Evolutionary conservation across 30 jellyfish, hydroid and myxozoan species (phyloP), one percentile per base, ranked within the genome.

Genomic region (Nemopilema nomurai): DNA sequence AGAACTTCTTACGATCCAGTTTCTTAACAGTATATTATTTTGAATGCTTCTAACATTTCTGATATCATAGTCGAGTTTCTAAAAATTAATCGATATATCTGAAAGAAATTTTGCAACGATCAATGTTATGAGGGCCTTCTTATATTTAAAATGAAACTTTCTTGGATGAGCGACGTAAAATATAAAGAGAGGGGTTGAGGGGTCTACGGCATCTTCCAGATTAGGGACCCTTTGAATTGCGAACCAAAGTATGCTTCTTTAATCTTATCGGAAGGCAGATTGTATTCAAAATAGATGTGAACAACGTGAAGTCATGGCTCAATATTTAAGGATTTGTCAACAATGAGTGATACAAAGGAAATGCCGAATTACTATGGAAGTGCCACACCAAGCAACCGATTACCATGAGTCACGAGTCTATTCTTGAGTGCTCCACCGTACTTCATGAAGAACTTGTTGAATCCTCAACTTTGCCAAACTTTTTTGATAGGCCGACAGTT

Each of bases 381-480:
- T 41, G 57, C 57, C 13, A 41, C 57, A 41, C 57, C 57, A 41
- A 41, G 57, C 13, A 41, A 13, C 57, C 57, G 57, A 41, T 41
- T 41, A 41, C 57, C 57, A 41, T 41, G 57, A 41, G 57, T 41
- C 57, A 41, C 9, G 57, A 41, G 57, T 41, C 57, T 41, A 41
- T 41, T 41, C 57, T 41, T 41, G 57, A 41, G 57, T 41, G 57
- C 57, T 41, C 77, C 0, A 67, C 20, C 51, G 22, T 22, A 29
- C 25, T 29, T 77, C 87, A 57, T 64, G 77, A 26, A 28, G 29
- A 27, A 79, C 69, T 25, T 62, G 80, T 31, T 28, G 80, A n/a
- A 79, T 67, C 27, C 62, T 79, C 63, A 30, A 49, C 26, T 79
- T 79, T 22, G 89, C 89, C 49, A 79, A 33, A 25, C 80, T 79